A percentile compares a stretch with the other conserved stretches of the same genome.
Conservation (phyloP, 2,797 vertebrate species). For the Borostomias antarcticus region DNA sequence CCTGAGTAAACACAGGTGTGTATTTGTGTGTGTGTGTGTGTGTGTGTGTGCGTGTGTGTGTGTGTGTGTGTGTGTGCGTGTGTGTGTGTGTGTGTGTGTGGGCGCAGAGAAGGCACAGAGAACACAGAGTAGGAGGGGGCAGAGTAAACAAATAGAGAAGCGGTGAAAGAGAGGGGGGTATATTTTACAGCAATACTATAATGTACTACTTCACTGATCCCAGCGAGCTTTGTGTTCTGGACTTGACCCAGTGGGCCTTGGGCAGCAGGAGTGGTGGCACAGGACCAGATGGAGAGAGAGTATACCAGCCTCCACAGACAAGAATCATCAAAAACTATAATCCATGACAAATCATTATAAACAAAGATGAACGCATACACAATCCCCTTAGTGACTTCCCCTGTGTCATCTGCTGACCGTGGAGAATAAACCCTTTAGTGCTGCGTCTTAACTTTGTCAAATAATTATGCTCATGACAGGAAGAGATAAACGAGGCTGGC, state of each 20-base stretch:
- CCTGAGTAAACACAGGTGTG: slow-evolving; percentile 75
- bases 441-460: not conserved
- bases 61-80: slow-evolving; percentile 23
- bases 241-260: slow-evolving; percentile 41
- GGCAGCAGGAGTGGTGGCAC: slow-evolving; percentile 54
- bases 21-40: slow-evolving; percentile 46
- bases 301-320: slow-evolving; percentile 46
- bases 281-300: slow-evolving; percentile 56
- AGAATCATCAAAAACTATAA: slow-evolving; percentile 51
- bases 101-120: slow-evolving; percentile 6
- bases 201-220: slow-evolving; percentile 31
- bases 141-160: slow-evolving; percentile 23
- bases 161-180: slow-evolving; percentile 5
- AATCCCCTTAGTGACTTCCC: not conserved
- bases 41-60: slow-evolving; percentile 27
- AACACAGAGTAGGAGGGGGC: slow-evolving; percentile 24
- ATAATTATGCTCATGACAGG: too few relatives aligned
- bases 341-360: slow-evolving; percentile 25
- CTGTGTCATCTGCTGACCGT: not conserved
- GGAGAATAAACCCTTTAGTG: not conserved
- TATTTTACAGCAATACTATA: not conserved
- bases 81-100: slow-evolving; percentile 24
- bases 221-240: slow-evolving; percentile 48
- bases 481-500: not conserved
- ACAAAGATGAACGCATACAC: not conserved